Evolutionary conservation across 2,797 vertebrate genomes (phyloP).

Genomic region (Gephyroberyx darwinii): DNA sequence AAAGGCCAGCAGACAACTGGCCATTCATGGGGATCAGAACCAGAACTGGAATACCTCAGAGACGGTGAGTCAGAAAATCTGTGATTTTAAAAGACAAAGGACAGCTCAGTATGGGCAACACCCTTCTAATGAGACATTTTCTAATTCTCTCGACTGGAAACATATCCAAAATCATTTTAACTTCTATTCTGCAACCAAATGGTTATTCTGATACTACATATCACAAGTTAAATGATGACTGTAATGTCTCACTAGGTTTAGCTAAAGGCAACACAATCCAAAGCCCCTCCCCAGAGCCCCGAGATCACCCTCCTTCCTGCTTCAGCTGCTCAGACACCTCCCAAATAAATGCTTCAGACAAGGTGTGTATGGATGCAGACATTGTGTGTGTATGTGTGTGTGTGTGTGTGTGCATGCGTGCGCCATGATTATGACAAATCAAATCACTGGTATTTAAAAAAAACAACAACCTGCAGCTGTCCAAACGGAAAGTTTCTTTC

Average conservation of each 20-base stretch:
- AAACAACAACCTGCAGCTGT: background rate
- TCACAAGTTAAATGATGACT: background rate
- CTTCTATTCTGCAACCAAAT: background rate
- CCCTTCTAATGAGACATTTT: background rate
- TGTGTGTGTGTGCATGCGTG: background rate
- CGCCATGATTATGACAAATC: background rate
- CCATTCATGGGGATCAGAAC: conserved; percentile 78
- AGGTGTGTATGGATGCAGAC: conserved; percentile 69
- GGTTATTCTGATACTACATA: background rate
- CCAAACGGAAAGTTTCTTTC: background rate
- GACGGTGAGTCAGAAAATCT: conserved; percentile 80
- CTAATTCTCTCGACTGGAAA: background rate
- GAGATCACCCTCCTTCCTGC: conserved; percentile 89
- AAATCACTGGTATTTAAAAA: background rate
- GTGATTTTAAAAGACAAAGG: background rate
- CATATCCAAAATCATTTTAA: background rate
- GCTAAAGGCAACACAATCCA: conserved; percentile 81
- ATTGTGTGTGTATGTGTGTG: background rate
- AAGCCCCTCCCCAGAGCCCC: conserved; percentile 88
- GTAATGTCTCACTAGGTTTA: conserved; percentile 76
- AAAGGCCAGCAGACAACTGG: conserved; percentile 69
- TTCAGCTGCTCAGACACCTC: conserved; percentile 87
- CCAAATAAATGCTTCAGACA: conserved; percentile 83
- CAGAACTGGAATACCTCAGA: conserved; percentile 87
- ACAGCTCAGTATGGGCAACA: conserved; percentile 7